phyloP scores from a whole-genome alignment of 2,888 invertebrate species.

The Belgica antarctica region DNA sequence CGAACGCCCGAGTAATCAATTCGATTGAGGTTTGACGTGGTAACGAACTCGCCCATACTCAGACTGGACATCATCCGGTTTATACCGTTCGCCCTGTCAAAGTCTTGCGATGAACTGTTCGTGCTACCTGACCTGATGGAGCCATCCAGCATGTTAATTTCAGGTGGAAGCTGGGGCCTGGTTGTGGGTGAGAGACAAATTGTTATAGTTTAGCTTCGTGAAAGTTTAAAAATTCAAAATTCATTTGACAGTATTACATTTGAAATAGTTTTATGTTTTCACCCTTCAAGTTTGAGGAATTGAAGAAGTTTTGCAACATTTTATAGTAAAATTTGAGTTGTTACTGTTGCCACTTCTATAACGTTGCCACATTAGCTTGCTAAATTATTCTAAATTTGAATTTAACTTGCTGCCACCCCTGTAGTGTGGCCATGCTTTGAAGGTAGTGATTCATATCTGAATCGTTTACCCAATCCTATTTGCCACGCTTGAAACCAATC shows the following conservation, averaged over 20 bases:
- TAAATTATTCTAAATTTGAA: too few relatives aligned
- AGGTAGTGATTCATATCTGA: too few relatives aligned
- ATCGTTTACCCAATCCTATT: too few relatives aligned
- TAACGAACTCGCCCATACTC: slow-evolving; percentile 56
- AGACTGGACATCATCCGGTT: slow-evolving; percentile 57
- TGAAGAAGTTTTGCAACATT: background rate
- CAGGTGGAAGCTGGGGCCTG: slow-evolving; percentile 12
- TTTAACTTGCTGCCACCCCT: too few relatives aligned
- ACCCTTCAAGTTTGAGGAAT: background rate
- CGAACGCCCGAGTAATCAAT: slow-evolving; percentile 56
- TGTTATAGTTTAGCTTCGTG: background rate
- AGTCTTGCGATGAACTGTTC: slow-evolving; percentile 59
- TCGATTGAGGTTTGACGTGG: slow-evolving; percentile 54
- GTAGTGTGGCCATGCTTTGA: too few relatives aligned
- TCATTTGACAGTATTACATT: background rate
- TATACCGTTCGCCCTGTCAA: slow-evolving; percentile 57
- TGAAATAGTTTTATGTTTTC: background rate
- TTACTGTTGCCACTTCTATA: too few relatives aligned
- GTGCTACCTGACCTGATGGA: slow-evolving; percentile 64
- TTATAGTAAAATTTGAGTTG: too few relatives aligned
- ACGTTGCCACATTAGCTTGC: too few relatives aligned
- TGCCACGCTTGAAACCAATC: too few relatives aligned
- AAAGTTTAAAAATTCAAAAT: background rate
- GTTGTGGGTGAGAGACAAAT: too few relatives aligned
- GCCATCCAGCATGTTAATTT: slow-evolving; percentile 55